Conservation (phyloP, 2,113 vertebrate species). For the Salminus brasiliensis region DNA sequence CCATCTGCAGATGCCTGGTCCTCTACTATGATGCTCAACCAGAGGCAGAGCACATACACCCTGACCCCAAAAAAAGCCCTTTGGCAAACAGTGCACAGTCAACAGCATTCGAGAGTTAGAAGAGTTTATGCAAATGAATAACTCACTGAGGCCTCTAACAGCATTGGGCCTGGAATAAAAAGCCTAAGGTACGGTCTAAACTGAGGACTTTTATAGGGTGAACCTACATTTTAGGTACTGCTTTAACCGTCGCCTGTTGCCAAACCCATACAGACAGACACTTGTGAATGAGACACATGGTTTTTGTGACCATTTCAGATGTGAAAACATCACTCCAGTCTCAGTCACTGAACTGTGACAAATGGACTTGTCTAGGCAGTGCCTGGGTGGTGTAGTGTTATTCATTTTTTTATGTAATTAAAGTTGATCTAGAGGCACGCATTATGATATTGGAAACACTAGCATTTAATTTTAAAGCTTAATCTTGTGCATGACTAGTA, state of each 20-base stretch:
- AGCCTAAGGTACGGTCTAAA: not conserved
- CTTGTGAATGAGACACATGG: no score
- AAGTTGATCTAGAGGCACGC: no score
- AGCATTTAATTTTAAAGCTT: no score
- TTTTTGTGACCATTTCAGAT: no score
- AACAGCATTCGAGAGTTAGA: not conserved
- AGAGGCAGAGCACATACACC: conserved; percentile 4
- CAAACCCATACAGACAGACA: not conserved
- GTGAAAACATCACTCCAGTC: no score
- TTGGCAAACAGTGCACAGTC: not conserved
- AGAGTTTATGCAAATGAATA: conserved; percentile 2
- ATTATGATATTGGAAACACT: no score
- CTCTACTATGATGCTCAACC: not conserved
- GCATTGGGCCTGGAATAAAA: not conserved
- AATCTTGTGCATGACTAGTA: no score
- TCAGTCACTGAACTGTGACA: no score
- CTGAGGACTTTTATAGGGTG: not conserved
- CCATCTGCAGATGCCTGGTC: conserved; percentile 40
- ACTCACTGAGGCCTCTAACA: not conserved
- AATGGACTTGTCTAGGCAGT: no score
- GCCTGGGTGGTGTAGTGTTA: no score
- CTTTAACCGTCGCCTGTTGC: not conserved
- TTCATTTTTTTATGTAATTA: no score
- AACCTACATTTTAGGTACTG: not conserved
- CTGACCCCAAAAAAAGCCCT: conserved; percentile 1